Evolutionary conservation across 2,888 invertebrate genomes (phyloP).

Genomic region (Heliconius aoede): DNA sequence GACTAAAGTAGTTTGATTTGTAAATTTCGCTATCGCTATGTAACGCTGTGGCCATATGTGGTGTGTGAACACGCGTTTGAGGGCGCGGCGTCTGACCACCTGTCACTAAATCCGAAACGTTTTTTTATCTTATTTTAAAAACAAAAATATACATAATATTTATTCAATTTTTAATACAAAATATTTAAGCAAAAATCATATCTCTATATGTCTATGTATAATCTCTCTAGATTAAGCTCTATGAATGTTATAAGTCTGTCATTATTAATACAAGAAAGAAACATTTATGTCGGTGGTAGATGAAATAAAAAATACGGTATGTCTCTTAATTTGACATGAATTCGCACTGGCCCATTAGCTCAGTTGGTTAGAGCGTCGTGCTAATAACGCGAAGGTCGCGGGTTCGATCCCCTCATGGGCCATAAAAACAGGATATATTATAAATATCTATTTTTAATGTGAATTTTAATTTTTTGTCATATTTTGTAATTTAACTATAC

Average conservation of each 20-base stretch:
- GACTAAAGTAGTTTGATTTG: too few species aligned
- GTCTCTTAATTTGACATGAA: neutral
- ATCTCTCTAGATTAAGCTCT: neutral
- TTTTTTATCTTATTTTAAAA: neutral
- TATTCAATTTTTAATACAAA: neutral
- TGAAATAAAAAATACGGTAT: too few species aligned
- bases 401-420: conserved; percentile 25
- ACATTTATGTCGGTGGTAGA: too few species aligned
- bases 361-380: conserved; percentile 25
- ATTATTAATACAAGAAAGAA: neutral
- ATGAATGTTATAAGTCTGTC: neutral
- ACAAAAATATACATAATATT: neutral
- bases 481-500: too few species aligned
- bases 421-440: too few species aligned
- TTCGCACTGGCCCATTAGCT: neutral
- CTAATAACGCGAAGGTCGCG: conserved; percentile 25
- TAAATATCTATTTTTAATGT: neutral
- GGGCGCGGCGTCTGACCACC: neutral
- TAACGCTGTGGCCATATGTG: conserved; percentile 13
- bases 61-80: conserved; percentile 11
- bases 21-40: neutral
- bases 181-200: neutral
- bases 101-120: conserved; percentile 3
- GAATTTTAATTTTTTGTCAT: neutral
- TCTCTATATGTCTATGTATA: too few species aligned